Evolutionary conservation across 2,797 vertebrate species (phyloP).

Genomic region (Lycodopsis pacificus): DNA sequence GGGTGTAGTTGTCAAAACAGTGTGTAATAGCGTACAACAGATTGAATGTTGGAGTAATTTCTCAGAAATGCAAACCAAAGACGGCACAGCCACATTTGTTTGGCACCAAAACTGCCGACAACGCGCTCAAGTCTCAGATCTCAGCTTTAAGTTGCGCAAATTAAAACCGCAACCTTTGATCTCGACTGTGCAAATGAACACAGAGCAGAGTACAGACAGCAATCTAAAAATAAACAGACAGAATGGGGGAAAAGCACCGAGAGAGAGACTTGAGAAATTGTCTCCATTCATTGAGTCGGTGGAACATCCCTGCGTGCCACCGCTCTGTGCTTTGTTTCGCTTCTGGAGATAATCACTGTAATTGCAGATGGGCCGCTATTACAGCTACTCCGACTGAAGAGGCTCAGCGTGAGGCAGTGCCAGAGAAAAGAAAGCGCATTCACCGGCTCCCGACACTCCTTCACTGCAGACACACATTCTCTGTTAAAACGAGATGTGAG

Average conservation of each 20-base stretch:
- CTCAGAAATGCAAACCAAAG: not conserved
- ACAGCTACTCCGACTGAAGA: conserved; percentile 31
- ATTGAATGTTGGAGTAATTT: not conserved
- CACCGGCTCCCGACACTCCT: not conserved
- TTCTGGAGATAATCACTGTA: conserved; percentile 23
- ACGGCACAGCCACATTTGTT: not conserved
- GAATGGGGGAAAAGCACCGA: not conserved
- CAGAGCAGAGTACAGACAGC: not conserved
- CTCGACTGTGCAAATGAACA: not conserved
- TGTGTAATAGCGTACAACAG: not conserved
- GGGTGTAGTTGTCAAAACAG: not conserved
- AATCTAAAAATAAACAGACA: not conserved
- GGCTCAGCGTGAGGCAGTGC: conserved; percentile 17
- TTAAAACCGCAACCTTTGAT: conserved; percentile 1
- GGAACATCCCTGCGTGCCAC: not conserved
- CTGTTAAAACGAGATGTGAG: not conserved
- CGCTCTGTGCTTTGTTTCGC: not conserved
- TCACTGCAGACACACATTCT: not conserved
- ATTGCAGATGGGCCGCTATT: conserved; percentile 7
- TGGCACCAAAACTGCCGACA: not conserved
- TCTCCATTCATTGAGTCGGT: not conserved
- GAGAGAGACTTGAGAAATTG: not conserved
- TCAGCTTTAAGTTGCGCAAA: not conserved
- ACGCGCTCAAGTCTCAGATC: not conserved
- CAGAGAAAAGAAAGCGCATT: not conserved